Base-by-base conservation (phyloP, 2,113 vertebrate genomes). In the Oryzias melastigma region DNA sequence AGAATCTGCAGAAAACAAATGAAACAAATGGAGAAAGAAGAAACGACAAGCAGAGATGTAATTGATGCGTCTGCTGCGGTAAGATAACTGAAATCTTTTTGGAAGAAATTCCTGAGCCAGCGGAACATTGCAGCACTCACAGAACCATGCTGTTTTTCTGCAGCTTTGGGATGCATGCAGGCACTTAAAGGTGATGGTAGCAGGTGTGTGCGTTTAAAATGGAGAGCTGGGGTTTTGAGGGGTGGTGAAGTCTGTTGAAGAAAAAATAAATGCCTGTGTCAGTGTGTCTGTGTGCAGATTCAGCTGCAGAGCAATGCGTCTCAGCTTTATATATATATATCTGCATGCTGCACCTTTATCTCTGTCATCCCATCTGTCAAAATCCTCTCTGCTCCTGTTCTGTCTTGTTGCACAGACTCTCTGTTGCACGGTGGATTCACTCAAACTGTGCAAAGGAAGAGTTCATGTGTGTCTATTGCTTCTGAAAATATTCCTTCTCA, bases 11-110 rank as follows among this genome's bases (percentile, higher is more conserved):
- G 49, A 62, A 20, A 45, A 40, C 25, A 24, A 56, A n/a, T 58
- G 63, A 54, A 48, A 63, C 65, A 46, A 29, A 62, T 40, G 52
- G 58, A 68, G 57, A 57, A 46, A 27, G 46, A 52, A 71, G 52
- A 68, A 58, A 43, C 14, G 15, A 19, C 50, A 54, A 5, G 43
- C 24, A 58, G 77, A 64, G 53, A 83, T 78, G 84, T 61, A 78
- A 74, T 55, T 45, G 19, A 24, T 49, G 68, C 66, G 68, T 63
- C 69, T 53, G 25, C 48, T 69, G 66, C 27, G 87, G 88, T 90
- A 86, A 87, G 87, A 78, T 48, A 52, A 19, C 46, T 20, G 19
- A 72, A 67, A 78, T 65, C 8, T 76, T 35, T 52, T 50, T 68
- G 47, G 45, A 40, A 10, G 45, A 16, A 60, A 66, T 55, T 29